phyloP scores from a whole-genome alignment of 2,888 invertebrate genomes.

The Phortica okadai region DNA sequence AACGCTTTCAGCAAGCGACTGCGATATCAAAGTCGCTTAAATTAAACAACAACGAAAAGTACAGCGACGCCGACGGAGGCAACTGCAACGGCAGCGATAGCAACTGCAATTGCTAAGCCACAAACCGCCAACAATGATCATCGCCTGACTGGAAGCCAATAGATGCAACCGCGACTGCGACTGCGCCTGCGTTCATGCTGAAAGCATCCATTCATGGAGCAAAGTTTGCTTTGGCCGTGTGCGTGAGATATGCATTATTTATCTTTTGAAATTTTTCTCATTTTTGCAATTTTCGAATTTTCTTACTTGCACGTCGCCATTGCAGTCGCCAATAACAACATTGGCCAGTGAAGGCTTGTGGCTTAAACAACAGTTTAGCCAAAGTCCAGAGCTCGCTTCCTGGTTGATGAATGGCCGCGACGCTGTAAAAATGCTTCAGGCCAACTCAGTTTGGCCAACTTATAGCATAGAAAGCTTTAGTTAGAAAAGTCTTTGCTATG shows the following conservation, averaged over 20 bases:
- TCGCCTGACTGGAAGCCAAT: neutral
- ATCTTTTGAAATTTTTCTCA: conserved; percentile 65
- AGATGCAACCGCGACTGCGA: neutral
- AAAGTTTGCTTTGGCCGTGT: conserved; percentile 53
- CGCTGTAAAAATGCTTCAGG: conserved; percentile 24
- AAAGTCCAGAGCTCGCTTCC: conserved; percentile 45
- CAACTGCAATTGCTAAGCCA: conserved; percentile 5
- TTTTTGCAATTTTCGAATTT: conserved; percentile 45
- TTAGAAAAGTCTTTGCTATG: neutral
- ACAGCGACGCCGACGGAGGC: conserved; percentile 28
- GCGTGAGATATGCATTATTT: conserved; percentile 76
- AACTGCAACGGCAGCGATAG: conserved; percentile 18
- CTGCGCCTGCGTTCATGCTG: neutral
- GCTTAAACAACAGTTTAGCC: neutral
- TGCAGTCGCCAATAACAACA: too few species aligned
- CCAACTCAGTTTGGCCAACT: conserved; percentile 2
- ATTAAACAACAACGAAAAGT: conserved; percentile 39
- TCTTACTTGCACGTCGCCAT: neutral
- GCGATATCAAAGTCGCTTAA: conserved; percentile 38
- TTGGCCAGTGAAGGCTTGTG: conserved; percentile 33
- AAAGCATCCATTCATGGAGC: conserved; percentile 5
- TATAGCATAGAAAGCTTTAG: neutral
- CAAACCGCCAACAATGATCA: conserved; percentile 29
- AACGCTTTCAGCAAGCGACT: conserved; percentile 32
- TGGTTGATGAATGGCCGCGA: conserved; percentile 51